A percentile compares a stretch with the other conserved stretches of the same genome.
These are phyloP conservation scores for Glossophaga mutica DNA, from an alignment of 2,797 vertebrate species.

Conservation along the genomic window DNA sequence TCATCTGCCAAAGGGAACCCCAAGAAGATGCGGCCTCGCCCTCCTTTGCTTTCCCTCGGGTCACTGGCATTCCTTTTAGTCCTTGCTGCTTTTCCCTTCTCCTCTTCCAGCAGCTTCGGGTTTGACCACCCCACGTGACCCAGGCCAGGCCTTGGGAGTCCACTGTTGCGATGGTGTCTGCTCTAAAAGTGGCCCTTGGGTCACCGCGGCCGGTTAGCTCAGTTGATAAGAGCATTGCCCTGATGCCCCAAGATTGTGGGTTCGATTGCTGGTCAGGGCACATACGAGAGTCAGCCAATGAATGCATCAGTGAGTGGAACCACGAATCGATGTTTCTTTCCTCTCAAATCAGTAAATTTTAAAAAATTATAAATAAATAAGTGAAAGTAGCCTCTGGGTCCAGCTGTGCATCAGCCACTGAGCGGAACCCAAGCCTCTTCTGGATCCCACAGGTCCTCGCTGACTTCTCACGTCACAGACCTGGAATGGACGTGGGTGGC, in stretches of 20 bases:
- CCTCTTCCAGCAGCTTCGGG: neutral
- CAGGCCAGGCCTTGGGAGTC: neutral
- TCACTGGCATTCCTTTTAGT: neutral
- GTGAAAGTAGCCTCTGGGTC: neutral
- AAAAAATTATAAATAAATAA: neutral
- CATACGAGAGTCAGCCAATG: neutral
- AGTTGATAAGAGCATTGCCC: neutral
- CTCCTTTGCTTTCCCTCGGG: neutral
- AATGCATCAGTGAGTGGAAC: no score
- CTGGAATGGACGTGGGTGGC: neutral
- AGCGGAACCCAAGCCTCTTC: neutral
- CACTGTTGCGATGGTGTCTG: neutral
- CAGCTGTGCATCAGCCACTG: neutral
- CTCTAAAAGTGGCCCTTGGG: neutral
- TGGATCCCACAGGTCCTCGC: accelerated
- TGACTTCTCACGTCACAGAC: neutral
- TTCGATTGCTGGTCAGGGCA: neutral
- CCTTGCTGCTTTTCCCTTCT: neutral
- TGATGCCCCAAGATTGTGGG: neutral
- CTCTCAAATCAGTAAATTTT: neutral
- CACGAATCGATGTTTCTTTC: neutral
- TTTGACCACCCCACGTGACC: neutral
- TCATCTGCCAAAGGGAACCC: neutral
- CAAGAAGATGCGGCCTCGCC: neutral
- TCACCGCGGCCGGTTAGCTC: neutral